Base-by-base conservation (phyloP, 2,888 invertebrate genomes). In the Leucoma salicis region DNA sequence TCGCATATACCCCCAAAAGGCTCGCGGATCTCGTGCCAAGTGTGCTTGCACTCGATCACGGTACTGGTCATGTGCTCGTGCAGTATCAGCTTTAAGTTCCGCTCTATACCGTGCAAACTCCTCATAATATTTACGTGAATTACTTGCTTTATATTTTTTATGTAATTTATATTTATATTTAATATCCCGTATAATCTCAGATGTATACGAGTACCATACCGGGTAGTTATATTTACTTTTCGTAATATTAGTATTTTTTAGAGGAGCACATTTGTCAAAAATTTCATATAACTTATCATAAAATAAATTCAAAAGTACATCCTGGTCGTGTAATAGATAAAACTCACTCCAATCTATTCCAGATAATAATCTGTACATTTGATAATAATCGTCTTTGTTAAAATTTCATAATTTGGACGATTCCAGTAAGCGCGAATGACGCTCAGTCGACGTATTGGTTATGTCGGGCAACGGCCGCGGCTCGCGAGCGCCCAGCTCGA, bases 1-100 rank as follows among this genome's bases (percentile, higher is more conserved):
- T n/a, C 42, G 37, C 3, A 44, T 34, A 12, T 37, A 42, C 1
- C 8, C 16, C 42, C 42, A 42, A 29, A 42, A 42, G 1, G 42
- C 42, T 14, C 31, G 31, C 8, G 42, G 42, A 15, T 42, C 42
- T 11, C 3, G 33, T 3, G 21, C 29, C 24, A 42, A 10, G 5
- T 42, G 33, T n/a, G n/a, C n/a, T n/a, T n/a, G n/a, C n/a, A n/a
- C n/a, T n/a, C n/a, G n/a, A n/a, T n/a, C n/a, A n/a, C 2, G 1
- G 15, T 37, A 42, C 7, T 14, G 1, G 10, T 42, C 28, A 36
- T 36, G 41, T 7, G 36, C 41, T 18, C 7, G 14, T 10, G 13
- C 18, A 13, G 32, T 42, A 7, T 37, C 37, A 2, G 37, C 12
- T 29, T 42, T 37, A 1, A 42, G 33, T 14, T n/a, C 28, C 21